A percentile compares a stretch with the other conserved stretches of the same genome.
These are phyloP conservation scores for Ferrisia virgata DNA, from an alignment of 2,888 invertebrate genomes.

Conservation along the genomic window DNA sequence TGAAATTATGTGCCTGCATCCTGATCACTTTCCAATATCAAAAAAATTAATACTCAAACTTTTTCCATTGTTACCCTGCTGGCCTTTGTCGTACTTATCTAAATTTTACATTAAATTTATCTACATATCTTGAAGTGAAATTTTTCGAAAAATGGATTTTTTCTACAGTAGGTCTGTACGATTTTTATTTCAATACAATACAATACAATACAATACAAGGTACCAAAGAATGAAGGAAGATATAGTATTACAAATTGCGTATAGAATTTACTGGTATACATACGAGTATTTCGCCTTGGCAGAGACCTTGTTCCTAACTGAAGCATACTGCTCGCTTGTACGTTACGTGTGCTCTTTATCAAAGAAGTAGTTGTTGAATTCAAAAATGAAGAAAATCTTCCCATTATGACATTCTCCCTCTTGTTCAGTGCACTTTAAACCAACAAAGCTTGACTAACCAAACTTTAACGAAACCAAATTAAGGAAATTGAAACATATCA, in stretches of 20 bases:
- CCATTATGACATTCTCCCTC: not conserved
- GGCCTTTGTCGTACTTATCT: no score
- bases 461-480: not conserved
- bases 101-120: no score
- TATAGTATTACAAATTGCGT: not conserved
- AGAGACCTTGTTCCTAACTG: not conserved
- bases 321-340: no score
- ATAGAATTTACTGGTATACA: not conserved
- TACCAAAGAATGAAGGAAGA: not conserved
- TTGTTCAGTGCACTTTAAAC: not conserved
- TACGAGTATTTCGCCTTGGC: not conserved
- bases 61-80: no score
- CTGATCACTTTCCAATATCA: no score
- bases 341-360: no score
- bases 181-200: no score
- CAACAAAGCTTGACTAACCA: slow-evolving; percentile 5
- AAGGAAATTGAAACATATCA: slow-evolving; percentile 6
- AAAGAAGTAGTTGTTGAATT: not conserved
- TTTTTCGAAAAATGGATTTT: not conserved
- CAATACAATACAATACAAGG: not conserved
- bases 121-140: not conserved
- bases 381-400: not conserved
- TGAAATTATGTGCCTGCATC: no score
- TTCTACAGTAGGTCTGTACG: not conserved
- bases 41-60: no score